Evolutionary conservation across 2,113 vertebrate species (phyloP).

Genomic region (Theristicus caerulescens): DNA sequence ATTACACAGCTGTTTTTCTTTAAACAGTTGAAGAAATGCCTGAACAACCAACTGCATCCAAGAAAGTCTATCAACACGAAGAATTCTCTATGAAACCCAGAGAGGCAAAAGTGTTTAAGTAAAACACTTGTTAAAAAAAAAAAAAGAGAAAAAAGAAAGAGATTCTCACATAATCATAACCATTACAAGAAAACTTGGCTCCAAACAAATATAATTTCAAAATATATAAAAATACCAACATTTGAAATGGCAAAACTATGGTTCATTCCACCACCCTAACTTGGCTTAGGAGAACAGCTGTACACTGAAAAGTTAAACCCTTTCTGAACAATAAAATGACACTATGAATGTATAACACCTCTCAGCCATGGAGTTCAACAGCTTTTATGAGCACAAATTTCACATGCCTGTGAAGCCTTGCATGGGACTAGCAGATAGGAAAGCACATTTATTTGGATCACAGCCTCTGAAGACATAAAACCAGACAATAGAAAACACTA

Average conservation of each 20-base stretch:
- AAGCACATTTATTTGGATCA: constrained; percentile 6
- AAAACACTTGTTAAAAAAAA: background rate
- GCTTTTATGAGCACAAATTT: background rate
- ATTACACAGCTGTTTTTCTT: constrained; percentile 29
- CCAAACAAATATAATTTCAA: background rate
- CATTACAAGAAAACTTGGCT: background rate
- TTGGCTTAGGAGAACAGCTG: background rate
- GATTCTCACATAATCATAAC: background rate
- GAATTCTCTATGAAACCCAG: background rate
- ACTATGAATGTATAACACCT: background rate
- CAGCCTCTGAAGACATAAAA: constrained; percentile 44
- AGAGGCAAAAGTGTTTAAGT: background rate
- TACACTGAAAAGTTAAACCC: background rate
- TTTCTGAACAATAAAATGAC: background rate
- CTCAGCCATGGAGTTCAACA: background rate
- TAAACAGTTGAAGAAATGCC: constrained; percentile 22
- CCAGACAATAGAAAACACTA: constrained; percentile 41
- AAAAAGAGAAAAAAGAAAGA: too few species aligned
- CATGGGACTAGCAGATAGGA: background rate
- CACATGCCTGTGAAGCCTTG: background rate
- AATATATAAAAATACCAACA: background rate
- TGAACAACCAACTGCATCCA: background rate
- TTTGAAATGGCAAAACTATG: background rate
- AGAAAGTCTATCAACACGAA: background rate
- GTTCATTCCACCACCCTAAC: background rate